Base-by-base conservation (phyloP, 2,888 invertebrate species). In the Hypena proboscidalis region DNA sequence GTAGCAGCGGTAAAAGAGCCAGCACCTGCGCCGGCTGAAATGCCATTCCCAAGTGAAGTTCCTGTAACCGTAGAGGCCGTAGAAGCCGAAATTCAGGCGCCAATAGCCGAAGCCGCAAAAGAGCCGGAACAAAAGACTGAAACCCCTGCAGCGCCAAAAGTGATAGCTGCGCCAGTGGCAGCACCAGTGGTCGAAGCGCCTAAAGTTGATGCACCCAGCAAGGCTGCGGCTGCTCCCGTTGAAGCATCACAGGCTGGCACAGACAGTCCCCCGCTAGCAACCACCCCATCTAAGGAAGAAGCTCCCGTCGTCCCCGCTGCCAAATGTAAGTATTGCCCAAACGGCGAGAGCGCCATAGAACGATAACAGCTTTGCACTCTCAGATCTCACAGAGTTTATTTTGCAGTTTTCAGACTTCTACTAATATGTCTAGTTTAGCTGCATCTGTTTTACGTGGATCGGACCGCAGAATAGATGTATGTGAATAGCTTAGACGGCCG, bases 361-460 rank as follows among this genome's bases (percentile, higher is more conserved):
- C 62, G 70, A 71, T 79, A 78, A 80, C 78, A 75, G 87, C 87
- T 87, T 89, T 87, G 90, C 90, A 90, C 75, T 74, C 40, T 79
- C 81, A 79, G 72, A 71, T 80, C 77, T 85, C 86, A 87, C 85
- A 55, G 84, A 87, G 80, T 88, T 88, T 66, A 85, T 86, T 87
- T 89, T 86, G 85, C 86, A 82, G 84, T 89, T 89, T 86, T 85
- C 77, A 77, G 74, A 77, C 76, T 86, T 77, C 56, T 77, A 90
- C 88, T 89, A 89, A 87, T 89, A 80, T 74, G 58, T 78, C 70
- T 77, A 78, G 70, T 71, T 67, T 75, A 77, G 79, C 74, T 63
- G 74, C 77, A 77, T 79, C 74, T 54, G 72, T 74, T 82, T 77
- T 78, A 74, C 79, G 82, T 65, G 76, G 70, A 49, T 32, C 57